phyloP scores from a whole-genome alignment of 2,113 vertebrate genomes.

The Bungarus multicinctus region DNA sequence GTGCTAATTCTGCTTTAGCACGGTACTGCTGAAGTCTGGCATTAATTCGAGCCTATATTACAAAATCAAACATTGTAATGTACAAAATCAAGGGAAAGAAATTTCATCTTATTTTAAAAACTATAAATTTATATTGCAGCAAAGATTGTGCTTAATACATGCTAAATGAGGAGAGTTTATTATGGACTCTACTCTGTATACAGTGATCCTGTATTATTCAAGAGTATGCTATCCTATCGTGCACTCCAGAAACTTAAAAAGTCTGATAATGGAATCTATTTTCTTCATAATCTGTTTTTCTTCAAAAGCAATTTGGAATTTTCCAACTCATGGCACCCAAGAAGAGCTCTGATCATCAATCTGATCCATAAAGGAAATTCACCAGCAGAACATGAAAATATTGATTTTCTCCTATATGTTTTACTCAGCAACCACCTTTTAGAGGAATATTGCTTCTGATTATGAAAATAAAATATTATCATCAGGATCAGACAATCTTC shows the following conservation, averaged over 20 bases:
- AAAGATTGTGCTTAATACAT: neutral
- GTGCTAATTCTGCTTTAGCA: constrained; percentile 91
- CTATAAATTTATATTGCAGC: neutral
- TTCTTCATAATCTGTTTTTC: neutral
- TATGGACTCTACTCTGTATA: neutral
- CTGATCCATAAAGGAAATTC: neutral
- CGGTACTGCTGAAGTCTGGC: constrained; percentile 94
- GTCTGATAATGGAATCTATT: neutral
- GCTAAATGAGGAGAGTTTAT: neutral
- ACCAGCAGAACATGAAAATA: neutral
- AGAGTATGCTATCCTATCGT: neutral
- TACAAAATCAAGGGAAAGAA: neutral
- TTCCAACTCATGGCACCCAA: neutral
- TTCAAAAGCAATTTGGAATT: neutral
- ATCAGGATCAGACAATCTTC: neutral
- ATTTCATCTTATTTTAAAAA: neutral
- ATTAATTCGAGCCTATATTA: constrained; percentile 86
- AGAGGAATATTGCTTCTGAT: neutral
- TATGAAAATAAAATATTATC: neutral
- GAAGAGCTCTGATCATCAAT: neutral
- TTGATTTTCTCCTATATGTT: neutral
- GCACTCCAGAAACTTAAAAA: neutral
- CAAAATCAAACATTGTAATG: neutral
- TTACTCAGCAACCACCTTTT: neutral
- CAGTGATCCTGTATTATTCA: neutral